A percentile compares a stretch with the other conserved stretches of the same genome.
Evolutionary conservation across 2,797 vertebrate species (phyloP).

Genomic region (Rhinella marina): DNA sequence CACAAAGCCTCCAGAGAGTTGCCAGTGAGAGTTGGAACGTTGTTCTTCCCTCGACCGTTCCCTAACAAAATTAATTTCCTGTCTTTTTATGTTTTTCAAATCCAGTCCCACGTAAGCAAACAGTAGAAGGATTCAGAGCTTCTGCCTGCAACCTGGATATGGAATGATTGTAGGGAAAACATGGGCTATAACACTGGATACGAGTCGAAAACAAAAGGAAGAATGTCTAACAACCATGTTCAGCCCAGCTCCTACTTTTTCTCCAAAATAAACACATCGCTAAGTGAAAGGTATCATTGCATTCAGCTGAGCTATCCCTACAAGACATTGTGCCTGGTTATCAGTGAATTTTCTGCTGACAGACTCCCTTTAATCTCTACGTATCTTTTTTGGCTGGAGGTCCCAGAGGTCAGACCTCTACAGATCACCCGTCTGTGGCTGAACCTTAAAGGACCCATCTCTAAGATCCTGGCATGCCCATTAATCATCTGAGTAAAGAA

Average conservation of each 20-base stretch:
- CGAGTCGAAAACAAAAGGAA: neutral
- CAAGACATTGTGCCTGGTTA: no score
- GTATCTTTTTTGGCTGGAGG: no score
- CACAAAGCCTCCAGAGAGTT: neutral
- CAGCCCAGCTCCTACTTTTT: neutral
- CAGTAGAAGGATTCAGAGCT: neutral
- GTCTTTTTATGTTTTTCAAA: conserved; percentile 47
- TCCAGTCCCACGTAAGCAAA: conserved; percentile 28
- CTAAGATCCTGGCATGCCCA: no score
- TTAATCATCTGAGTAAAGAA: no score
- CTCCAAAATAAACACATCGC: no score
- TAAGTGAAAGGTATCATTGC: no score
- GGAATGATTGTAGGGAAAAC: conserved; percentile 13
- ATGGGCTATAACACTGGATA: neutral
- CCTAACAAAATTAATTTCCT: conserved; percentile 44
- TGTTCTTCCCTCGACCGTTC: conserved; percentile 25
- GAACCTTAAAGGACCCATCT: no score
- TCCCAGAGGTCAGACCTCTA: no score
- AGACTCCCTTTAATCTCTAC: no score
- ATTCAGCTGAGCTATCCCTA: no score
- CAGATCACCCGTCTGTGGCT: no score
- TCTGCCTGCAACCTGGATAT: conserved; percentile 22
- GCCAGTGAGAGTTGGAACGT: neutral
- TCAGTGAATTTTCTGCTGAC: no score
- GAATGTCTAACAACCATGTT: neutral